These are phyloP conservation scores for Melanostoma scalare DNA, from an alignment of 2,888 invertebrate species.

Conservation along the genomic window DNA sequence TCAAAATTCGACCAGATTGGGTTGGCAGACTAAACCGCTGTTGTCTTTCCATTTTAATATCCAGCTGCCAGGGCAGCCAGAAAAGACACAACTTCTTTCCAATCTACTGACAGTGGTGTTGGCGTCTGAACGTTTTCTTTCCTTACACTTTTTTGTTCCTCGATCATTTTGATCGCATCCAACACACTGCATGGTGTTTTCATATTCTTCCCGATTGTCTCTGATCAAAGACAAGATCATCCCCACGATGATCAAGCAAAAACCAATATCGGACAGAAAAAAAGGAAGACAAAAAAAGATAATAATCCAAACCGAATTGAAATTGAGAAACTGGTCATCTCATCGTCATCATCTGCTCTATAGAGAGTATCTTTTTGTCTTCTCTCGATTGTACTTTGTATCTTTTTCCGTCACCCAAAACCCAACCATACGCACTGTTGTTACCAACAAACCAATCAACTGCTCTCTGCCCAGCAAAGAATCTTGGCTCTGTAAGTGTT, in stretches of 20 bases:
- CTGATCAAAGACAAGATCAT: conserved; percentile 54
- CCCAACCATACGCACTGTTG: conserved; percentile 40
- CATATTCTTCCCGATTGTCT: conserved; percentile 21
- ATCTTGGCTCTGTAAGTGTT: not conserved
- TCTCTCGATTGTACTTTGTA: conserved; percentile 48
- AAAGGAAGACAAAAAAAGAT: conserved; percentile 15
- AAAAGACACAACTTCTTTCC: conserved; percentile 23
- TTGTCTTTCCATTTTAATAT: conserved; percentile 30
- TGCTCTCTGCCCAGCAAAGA: not conserved
- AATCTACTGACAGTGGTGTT: conserved; percentile 58
- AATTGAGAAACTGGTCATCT: conserved; percentile 65
- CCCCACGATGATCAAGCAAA: conserved; percentile 74
- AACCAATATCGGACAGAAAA: conserved; percentile 71
- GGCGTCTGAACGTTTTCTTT: conserved; percentile 65
- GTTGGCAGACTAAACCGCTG: conserved; percentile 37
- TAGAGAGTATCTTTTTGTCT: conserved; percentile 49
- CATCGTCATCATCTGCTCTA: conserved; percentile 14
- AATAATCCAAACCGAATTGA: conserved; percentile 45
- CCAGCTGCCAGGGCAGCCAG: conserved; percentile 51
- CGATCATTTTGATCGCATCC: conserved; percentile 58
- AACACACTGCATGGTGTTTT: conserved; percentile 36
- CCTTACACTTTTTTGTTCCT: conserved; percentile 19
- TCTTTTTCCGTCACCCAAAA: conserved; percentile 31
- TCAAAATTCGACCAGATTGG: conserved; percentile 77
- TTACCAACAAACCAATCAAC: conserved; percentile 25